Conservation (phyloP, 2,113 vertebrate species). For the Equus quagga region DNA sequence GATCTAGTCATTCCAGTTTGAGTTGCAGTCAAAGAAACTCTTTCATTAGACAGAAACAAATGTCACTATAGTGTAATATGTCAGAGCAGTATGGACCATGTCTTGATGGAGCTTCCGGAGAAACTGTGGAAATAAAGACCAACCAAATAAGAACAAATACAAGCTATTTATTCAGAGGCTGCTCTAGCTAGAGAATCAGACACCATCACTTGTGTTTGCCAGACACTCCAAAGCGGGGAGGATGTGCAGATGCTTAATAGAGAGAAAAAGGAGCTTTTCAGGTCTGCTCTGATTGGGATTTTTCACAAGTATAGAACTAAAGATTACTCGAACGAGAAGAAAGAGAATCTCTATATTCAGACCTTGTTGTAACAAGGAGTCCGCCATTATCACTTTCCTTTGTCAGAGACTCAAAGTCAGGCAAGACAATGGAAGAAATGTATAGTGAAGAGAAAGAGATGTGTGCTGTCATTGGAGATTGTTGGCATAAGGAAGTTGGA, state of each 20-base stretch:
- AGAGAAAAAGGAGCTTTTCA: neutral
- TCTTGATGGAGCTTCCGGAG: neutral
- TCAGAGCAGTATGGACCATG: neutral
- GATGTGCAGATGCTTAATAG: neutral
- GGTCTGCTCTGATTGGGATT: neutral
- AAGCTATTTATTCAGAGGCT: neutral
- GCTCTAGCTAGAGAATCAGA: neutral
- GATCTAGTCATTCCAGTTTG: neutral
- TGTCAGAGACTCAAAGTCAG: neutral
- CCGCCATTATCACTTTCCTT: neutral
- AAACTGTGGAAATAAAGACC: neutral
- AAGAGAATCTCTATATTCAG: neutral
- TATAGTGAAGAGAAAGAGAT: neutral
- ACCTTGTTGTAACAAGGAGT: neutral
- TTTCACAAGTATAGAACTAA: neutral
- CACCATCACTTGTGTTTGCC: neutral
- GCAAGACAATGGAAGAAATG: neutral
- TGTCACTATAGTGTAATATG: neutral
- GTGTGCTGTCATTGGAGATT: neutral
- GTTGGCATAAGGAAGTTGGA: neutral
- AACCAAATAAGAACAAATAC: neutral
- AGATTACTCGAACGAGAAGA: neutral
- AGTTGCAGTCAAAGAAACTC: neutral
- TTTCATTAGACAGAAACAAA: neutral
- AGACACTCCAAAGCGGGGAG: neutral